A percentile compares a stretch with the other conserved stretches of the same genome.
Evolutionary conservation across 2,888 invertebrate genomes (phyloP).

Genomic region (Parochlus steinenii): DNA sequence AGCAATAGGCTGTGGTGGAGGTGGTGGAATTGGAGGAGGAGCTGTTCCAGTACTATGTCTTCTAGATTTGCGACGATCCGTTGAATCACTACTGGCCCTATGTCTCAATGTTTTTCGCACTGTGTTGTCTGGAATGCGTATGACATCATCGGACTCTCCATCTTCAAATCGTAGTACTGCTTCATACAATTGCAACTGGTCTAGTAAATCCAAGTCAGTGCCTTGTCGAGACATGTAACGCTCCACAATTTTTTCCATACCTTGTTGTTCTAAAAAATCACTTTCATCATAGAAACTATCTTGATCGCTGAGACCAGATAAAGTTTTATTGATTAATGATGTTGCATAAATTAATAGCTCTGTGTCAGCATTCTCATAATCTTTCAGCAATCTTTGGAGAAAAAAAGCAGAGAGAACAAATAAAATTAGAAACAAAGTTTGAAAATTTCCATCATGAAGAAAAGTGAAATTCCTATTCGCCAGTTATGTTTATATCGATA

Average conservation of each 20-base stretch:
- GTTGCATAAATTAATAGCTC: constrained; percentile 92
- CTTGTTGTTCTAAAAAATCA: constrained; percentile 87
- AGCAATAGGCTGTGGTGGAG: constrained; percentile 22
- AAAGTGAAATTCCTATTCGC: no score
- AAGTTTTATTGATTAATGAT: constrained; percentile 86
- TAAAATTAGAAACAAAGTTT: constrained; percentile 17
- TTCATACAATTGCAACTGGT: constrained; percentile 91
- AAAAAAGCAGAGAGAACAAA: not conserved
- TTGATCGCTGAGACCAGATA: constrained; percentile 85
- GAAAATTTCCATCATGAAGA: no score
- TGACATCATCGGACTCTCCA: constrained; percentile 30
- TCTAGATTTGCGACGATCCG: constrained; percentile 62
- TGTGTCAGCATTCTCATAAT: constrained; percentile 90
- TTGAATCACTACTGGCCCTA: constrained; percentile 43
- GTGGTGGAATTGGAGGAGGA: constrained; percentile 28
- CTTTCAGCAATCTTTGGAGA: constrained; percentile 64
- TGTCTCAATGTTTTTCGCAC: constrained; percentile 57
- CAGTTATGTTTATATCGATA: no score
- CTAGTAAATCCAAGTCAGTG: constrained; percentile 78
- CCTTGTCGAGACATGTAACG: constrained; percentile 83
- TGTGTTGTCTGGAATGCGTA: constrained; percentile 46
- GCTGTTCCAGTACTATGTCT: constrained; percentile 55
- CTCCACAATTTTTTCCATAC: constrained; percentile 73
- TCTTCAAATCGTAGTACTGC: constrained; percentile 57
- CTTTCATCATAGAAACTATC: constrained; percentile 96